Percentiles rank a stretch among this genome's conserved stretches.
phyloP scores from a whole-genome alignment of 2,113 vertebrate species.

The Indicator indicator region DNA sequence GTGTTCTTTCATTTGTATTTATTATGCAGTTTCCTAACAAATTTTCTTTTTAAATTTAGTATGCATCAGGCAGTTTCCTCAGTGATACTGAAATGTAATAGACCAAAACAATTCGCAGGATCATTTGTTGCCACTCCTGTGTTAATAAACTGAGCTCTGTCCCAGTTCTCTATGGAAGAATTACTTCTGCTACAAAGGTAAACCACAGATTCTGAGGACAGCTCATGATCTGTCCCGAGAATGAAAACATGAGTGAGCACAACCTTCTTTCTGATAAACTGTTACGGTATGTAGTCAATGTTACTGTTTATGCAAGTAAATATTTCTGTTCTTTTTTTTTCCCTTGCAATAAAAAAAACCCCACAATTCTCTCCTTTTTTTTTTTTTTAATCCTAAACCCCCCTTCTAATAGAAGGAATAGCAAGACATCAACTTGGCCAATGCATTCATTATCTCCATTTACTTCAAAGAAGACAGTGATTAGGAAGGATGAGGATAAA shows the following conservation, averaged over 20 bases:
- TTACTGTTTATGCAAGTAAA: not conserved
- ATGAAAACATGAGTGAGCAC: not conserved
- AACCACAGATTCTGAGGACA: not conserved
- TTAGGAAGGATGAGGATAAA: not conserved
- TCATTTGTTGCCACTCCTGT: not conserved
- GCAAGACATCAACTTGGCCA: not conserved
- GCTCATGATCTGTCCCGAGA: not conserved
- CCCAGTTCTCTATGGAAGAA: not conserved
- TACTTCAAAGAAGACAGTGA: not conserved
- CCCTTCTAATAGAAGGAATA: not conserved
- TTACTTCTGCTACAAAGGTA: not conserved
- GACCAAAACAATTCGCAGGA: not conserved
- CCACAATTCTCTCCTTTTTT: not conserved
- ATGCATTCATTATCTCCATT: not conserved
- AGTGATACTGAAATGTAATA: not conserved
- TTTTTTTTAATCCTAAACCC: fast-evolving
- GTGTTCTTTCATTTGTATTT: not conserved
- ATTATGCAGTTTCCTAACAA: not conserved
- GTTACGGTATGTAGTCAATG: not conserved
- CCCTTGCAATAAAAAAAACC: not conserved
- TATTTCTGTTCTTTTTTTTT: not conserved
- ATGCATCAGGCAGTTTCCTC: not conserved
- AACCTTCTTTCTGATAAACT: not conserved
- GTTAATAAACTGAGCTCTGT: not conserved
- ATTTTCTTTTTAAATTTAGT: not conserved